A percentile compares a stretch with the other conserved stretches of the same genome.
Conservation (phyloP, 2,888 invertebrate genomes). For the Eristalis intricaria region DNA sequence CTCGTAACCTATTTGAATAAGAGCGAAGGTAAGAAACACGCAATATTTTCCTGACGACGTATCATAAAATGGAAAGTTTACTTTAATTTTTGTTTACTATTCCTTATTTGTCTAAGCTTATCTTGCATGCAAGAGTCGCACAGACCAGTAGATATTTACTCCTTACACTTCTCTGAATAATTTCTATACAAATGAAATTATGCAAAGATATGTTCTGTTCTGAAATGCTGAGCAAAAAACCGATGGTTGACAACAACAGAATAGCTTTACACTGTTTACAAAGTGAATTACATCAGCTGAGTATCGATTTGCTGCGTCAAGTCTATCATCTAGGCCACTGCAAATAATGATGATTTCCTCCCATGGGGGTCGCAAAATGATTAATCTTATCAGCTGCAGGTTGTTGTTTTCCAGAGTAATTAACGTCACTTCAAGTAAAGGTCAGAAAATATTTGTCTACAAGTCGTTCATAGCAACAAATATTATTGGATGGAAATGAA, state of each 20-base stretch:
- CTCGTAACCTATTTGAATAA: too few species aligned
- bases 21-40: too few species aligned
- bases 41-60: too few species aligned
- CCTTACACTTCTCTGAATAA: too few species aligned
- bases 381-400: conserved; percentile 13
- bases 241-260: neutral
- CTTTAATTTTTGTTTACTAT: too few species aligned
- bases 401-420: conserved; percentile 22
- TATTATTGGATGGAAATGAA: neutral
- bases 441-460: neutral
- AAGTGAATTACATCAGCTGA: neutral
- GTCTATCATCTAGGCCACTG: neutral
- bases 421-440: conserved; percentile 31
- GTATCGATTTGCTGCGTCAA: neutral
- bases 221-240: neutral
- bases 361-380: neutral
- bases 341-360: neutral
- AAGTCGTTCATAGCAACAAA: neutral
- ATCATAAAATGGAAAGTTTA: too few species aligned
- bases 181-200: too few species aligned
- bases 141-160: too few species aligned
- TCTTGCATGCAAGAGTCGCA: too few species aligned
- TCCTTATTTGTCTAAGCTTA: too few species aligned
- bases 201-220: too few species aligned
- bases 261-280: neutral